Evolutionary conservation across 2,797 vertebrate genomes (phyloP), one percentile per base, ranked within the genome.

Genomic region (Stomatorhinus walkeri): DNA sequence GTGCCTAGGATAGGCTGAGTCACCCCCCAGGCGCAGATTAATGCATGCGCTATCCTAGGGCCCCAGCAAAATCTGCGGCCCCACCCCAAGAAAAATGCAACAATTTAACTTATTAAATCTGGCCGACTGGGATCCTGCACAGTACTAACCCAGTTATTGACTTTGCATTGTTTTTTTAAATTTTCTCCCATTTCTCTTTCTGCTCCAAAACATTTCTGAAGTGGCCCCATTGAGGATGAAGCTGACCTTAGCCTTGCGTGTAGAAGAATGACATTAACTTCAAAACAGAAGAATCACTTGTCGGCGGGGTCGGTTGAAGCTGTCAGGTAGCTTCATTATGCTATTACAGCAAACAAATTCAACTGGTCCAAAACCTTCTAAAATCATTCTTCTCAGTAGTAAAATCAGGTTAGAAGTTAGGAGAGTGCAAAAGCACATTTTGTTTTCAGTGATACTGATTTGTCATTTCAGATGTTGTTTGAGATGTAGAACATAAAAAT

Each of bases 371-470:
- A 83, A 28, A 48, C 32, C 16, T 84, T 24, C 1, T n/a, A 52
- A 89, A 89, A 85, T 56, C 56, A 61, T 52, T 52, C 51, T 64
- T 68, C 49, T 87, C 43, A 49, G 76, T 40, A 32, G 54, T 61
- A 87, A 83, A 48, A 61, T 48, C 32, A 72, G 48, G 52, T 89
- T 28, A 92, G 91, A 91, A 91, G 91, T 91, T 85, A 87, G 88
- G 93, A 92, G 51, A 46, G n/a, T 85, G 59, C 32, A 12, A 79
- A 56, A 43, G 56, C 51, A n/a, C 19, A 2, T 48, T 68, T 46
- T 51, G 16, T 43, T 61, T 36, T 36, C 32, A 40, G 51, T 61
- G 14, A 24, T 64, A 46, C 22, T 81, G 72, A 46, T 72, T 86
- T 10, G 28, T 72, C n/a, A 22, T 76, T 52, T 86, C 28, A 87